phyloP scores from a whole-genome alignment of 2,888 invertebrate genomes.

The Andrena praecox region DNA sequence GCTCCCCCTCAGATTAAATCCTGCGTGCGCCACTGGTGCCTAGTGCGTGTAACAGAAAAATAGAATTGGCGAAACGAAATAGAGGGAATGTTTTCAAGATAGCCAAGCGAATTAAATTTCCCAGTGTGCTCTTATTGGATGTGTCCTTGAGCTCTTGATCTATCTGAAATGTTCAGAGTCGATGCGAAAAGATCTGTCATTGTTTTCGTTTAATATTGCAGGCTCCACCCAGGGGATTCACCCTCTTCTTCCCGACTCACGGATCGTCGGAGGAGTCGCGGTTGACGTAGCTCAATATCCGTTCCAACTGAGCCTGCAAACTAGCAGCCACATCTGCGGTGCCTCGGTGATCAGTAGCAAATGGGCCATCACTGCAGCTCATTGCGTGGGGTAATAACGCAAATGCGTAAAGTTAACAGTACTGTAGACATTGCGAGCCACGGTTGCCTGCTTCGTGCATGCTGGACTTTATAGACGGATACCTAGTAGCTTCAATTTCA shows the following conservation, averaged over 20 bases:
- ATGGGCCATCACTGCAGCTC: constrained; percentile 81
- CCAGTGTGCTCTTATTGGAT: background rate
- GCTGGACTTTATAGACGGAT: background rate
- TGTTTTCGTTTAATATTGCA: constrained; percentile 36
- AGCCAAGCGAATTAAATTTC: background rate
- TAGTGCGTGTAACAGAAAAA: background rate
- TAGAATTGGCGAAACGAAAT: background rate
- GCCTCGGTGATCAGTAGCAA: constrained; percentile 78
- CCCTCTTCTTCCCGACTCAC: constrained; percentile 38
- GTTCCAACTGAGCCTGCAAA: constrained; percentile 78
- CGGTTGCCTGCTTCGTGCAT: background rate
- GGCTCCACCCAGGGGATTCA: constrained; percentile 19
- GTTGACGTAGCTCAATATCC: constrained; percentile 80
- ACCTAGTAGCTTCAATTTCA: too few species aligned
- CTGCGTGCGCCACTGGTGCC: too few species aligned
- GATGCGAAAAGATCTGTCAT: background rate
- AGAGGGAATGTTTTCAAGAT: background rate
- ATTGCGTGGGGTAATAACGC: constrained; percentile 75
- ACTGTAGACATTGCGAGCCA: background rate
- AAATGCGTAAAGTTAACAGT: constrained; percentile 36
- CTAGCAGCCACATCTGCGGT: constrained; percentile 77
- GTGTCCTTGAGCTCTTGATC: background rate
- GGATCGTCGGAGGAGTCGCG: constrained; percentile 81
- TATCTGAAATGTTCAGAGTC: background rate
- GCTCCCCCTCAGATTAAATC: too few species aligned